Percentiles rank a stretch among this genome's conserved stretches.
Evolutionary conservation across 92 coral and sea anemone species (phyloP).

Genomic region (Isaurus tuberculatus): DNA sequence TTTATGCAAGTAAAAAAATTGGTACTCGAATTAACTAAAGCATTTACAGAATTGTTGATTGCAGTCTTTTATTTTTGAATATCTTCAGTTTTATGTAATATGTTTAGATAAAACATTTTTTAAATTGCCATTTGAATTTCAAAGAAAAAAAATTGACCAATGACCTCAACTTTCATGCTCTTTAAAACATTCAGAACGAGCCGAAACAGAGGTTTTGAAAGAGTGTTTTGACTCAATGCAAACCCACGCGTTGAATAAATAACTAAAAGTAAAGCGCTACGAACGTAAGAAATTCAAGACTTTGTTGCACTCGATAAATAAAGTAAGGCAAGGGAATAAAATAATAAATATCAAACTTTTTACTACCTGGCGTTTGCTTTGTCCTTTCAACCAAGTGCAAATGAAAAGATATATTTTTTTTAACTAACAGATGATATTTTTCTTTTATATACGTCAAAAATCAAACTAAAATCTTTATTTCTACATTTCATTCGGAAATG

Average conservation of each 20-base stretch:
- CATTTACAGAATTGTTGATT: constrained; percentile 20
- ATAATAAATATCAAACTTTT: constrained; percentile 4
- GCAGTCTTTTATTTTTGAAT: constrained; percentile 36
- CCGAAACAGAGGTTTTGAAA: neutral
- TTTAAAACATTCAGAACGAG: neutral
- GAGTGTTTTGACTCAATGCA: neutral
- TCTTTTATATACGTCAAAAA: too few species aligned
- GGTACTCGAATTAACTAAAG: constrained; percentile 5
- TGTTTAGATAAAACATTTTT: constrained; percentile 27
- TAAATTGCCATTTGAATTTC: constrained; percentile 1
- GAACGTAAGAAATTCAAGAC: neutral
- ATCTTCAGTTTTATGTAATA: constrained; percentile 18
- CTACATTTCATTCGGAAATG: neutral
- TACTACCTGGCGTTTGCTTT: constrained; percentile 9
- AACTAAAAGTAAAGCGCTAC: neutral
- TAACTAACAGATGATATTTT: neutral
- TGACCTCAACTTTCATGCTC: neutral
- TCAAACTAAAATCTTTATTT: too few species aligned
- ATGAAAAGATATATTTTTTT: too few species aligned
- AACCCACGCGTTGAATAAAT: neutral
- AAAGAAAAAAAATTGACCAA: neutral
- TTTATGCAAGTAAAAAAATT: constrained; percentile 34
- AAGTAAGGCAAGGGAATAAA: neutral
- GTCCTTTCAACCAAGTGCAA: neutral
- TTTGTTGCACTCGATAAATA: neutral